Evolutionary conservation across 2,113 vertebrate genomes (phyloP).

Genomic region (Anser brachyrhynchus): DNA sequence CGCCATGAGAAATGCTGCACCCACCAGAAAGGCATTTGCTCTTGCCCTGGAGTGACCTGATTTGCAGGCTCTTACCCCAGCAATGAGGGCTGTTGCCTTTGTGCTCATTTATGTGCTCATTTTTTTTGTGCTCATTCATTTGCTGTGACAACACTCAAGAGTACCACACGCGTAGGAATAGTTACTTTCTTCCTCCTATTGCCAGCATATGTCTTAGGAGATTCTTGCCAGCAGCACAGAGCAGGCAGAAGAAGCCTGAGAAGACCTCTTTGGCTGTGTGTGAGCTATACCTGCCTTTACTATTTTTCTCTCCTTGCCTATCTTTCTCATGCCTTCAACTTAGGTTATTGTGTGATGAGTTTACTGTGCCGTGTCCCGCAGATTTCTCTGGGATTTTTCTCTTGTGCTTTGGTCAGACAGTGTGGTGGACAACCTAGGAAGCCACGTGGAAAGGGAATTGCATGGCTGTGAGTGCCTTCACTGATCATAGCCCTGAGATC

Average conservation of each 20-base stretch:
- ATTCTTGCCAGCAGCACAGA: neutral
- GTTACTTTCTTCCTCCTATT: neutral
- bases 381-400: neutral
- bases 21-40: neutral
- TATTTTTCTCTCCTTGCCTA: neutral
- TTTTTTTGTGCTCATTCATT: neutral
- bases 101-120: neutral
- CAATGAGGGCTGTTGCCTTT: neutral
- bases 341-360: neutral
- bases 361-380: neutral
- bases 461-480: neutral
- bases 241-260: neutral
- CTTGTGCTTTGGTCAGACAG: neutral
- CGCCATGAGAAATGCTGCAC: neutral
- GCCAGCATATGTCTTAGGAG: neutral
- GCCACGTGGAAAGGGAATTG: neutral
- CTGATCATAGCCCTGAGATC: neutral
- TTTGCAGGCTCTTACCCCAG: neutral
- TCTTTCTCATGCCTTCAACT: neutral
- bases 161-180: neutral
- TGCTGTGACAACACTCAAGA: neutral
- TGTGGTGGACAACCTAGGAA: too few relatives aligned
- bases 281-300: neutral
- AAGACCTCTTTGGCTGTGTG: neutral
- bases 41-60: neutral